These are phyloP conservation scores for Leptopilina drosophilae DNA, from an alignment of 2,888 invertebrate genomes.

Conservation along the genomic window DNA sequence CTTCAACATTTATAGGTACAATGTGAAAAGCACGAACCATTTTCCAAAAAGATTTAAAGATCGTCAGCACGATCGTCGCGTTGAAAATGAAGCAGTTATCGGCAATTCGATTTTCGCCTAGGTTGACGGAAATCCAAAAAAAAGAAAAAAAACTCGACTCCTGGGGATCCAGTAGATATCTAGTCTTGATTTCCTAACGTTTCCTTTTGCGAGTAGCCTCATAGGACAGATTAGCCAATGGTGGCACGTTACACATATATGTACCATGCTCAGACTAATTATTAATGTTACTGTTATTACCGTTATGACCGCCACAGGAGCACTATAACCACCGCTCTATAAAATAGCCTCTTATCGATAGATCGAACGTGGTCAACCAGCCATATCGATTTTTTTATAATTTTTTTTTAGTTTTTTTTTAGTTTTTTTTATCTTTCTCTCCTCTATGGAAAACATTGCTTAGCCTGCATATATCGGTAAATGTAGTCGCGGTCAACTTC, in stretches of 20 bases:
- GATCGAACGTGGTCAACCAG: conserved; percentile 57
- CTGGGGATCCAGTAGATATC: conserved; percentile 48
- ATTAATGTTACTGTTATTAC: conserved; percentile 70
- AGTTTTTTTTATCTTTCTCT: conserved; percentile 26
- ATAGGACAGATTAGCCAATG: conserved; percentile 58
- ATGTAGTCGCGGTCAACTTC: conserved; percentile 49
- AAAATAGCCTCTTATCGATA: conserved; percentile 67
- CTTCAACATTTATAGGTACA: background rate
- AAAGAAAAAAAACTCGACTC: conserved; percentile 46
- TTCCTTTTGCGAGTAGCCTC: conserved; percentile 61
- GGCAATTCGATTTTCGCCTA: conserved; percentile 31
- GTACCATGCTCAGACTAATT: conserved; percentile 61
- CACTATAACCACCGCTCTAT: conserved; percentile 59
- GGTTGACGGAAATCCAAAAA: conserved; percentile 1
- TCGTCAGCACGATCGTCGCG: conserved; percentile 32
- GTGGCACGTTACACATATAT: conserved; percentile 61
- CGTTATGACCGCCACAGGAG: conserved; percentile 62
- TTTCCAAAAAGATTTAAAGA: conserved; percentile 12
- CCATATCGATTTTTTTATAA: conserved; percentile 53
- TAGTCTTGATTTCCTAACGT: conserved; percentile 61
- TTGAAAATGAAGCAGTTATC: conserved; percentile 14
- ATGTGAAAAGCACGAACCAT: background rate
- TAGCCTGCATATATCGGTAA: conserved; percentile 50
- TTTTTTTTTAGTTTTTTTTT: too few species aligned
- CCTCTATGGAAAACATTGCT: conserved; percentile 50